phyloP scores from a whole-genome alignment of 2,888 invertebrate species.

The Spodoptera exigua region DNA sequence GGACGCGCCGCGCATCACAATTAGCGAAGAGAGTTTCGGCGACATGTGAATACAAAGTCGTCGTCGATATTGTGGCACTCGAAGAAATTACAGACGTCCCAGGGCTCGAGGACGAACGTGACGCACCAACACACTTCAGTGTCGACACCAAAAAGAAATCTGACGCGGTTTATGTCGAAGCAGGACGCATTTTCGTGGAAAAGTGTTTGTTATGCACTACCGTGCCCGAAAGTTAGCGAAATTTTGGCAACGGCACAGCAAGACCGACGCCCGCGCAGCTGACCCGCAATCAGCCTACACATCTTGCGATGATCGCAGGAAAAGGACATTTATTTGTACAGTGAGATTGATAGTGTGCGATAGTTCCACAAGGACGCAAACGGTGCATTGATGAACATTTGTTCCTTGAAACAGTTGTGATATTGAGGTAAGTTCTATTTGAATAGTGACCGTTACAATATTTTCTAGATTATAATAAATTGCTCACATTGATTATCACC shows the following conservation, averaged over 20 bases:
- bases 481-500: conserved; percentile 25
- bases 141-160: conserved; percentile 69
- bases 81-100: conserved; percentile 73
- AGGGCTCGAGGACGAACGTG: conserved; percentile 79
- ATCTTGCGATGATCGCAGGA: conserved; percentile 75
- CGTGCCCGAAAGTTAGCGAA: conserved; percentile 76
- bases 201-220: conserved; percentile 77
- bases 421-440: conserved; percentile 71
- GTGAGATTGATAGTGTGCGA: conserved; percentile 73
- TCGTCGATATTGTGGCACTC: conserved; percentile 70
- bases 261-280: conserved; percentile 59
- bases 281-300: conserved; percentile 69
- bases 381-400: conserved; percentile 62
- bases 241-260: conserved; percentile 79
- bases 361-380: conserved; percentile 65
- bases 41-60: conserved; percentile 83
- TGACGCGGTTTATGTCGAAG: conserved; percentile 64
- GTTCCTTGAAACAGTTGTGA: conserved; percentile 63
- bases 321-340: conserved; percentile 67
- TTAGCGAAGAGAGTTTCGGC: conserved; percentile 86
- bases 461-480: conserved; percentile 36
- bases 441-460: conserved; percentile 37
- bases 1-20: conserved; percentile 83
- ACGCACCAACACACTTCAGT: conserved; percentile 63
- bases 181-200: conserved; percentile 63